Percentiles rank a stretch among this genome's conserved stretches.
phyloP scores from a whole-genome alignment of 2,797 vertebrate genomes.

The Mallotus villosus region DNA sequence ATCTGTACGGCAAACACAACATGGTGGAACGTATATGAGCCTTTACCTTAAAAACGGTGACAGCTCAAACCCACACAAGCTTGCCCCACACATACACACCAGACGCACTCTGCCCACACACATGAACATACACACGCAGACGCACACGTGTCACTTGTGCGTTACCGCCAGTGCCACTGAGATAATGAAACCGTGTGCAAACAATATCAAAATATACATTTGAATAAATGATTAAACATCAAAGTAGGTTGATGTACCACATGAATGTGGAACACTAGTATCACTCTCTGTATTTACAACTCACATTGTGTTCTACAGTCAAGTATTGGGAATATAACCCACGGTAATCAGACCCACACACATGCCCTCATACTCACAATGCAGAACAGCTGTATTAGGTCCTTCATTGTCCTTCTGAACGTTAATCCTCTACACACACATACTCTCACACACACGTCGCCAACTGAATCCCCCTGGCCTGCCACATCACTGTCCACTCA shows the following conservation, averaged over 20 bases:
- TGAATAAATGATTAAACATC: no score
- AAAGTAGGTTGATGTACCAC: no score
- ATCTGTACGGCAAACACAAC: constrained; percentile 6
- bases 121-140: background rate
- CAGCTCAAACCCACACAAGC: background rate
- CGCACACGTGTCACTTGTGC: background rate
- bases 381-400: constrained; percentile 71
- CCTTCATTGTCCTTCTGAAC: constrained; percentile 75
- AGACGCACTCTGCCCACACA: background rate
- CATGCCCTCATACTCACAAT: constrained; percentile 63
- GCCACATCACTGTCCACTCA: constrained; percentile 63
- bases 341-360: constrained; percentile 8
- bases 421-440: constrained; percentile 46
- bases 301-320: no score
- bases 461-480: constrained; percentile 61
- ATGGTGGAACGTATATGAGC: constrained; percentile 26
- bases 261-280: no score
- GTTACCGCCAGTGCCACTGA: no score
- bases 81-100: background rate
- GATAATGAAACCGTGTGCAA: no score
- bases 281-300: no score
- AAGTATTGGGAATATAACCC: no score
- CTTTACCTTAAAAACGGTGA: constrained; percentile 8
- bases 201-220: no score
- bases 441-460: constrained; percentile 46